phyloP scores from a whole-genome alignment of 1,140 invertebrate species.

The Bombus waltoni region DNA sequence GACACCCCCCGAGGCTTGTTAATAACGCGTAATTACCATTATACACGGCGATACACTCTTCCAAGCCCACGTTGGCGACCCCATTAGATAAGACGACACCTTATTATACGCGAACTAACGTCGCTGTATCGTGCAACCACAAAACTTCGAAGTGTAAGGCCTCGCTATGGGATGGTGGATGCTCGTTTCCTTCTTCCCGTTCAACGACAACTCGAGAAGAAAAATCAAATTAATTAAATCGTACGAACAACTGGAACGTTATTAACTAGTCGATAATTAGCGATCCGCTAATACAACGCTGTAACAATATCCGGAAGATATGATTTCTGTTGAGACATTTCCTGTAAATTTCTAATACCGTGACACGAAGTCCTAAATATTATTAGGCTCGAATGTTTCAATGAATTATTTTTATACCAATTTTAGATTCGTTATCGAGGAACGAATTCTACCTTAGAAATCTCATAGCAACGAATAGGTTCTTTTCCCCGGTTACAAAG shows the following conservation, averaged over 20 bases:
- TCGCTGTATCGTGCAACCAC: conserved; percentile 75
- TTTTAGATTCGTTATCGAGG: too few species aligned
- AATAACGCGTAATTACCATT: conserved; percentile 84
- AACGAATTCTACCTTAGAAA: too few species aligned
- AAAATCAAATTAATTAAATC: conserved; percentile 21
- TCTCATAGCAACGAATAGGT: too few species aligned
- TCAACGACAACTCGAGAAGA: conserved; percentile 29
- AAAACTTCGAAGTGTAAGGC: conserved; percentile 63
- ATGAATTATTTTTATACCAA: too few species aligned
- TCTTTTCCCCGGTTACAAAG: neutral
- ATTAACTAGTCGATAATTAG: too few species aligned
- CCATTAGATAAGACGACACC: conserved; percentile 84
- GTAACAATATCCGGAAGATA: too few species aligned
- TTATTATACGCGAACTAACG: conserved; percentile 83
- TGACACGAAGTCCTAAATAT: too few species aligned
- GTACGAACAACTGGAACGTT: neutral
- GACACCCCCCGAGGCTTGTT: conserved; percentile 81
- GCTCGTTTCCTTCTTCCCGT: conserved; percentile 35
- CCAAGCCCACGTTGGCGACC: conserved; percentile 77
- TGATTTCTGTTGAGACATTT: too few species aligned
- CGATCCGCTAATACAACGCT: too few species aligned
- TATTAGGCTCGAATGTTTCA: too few species aligned
- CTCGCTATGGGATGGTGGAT: conserved; percentile 27
- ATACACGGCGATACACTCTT: conserved; percentile 83
- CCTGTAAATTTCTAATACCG: neutral